Conservation (phyloP, 2,113 vertebrate species). For the Rallus limicola region DNA sequence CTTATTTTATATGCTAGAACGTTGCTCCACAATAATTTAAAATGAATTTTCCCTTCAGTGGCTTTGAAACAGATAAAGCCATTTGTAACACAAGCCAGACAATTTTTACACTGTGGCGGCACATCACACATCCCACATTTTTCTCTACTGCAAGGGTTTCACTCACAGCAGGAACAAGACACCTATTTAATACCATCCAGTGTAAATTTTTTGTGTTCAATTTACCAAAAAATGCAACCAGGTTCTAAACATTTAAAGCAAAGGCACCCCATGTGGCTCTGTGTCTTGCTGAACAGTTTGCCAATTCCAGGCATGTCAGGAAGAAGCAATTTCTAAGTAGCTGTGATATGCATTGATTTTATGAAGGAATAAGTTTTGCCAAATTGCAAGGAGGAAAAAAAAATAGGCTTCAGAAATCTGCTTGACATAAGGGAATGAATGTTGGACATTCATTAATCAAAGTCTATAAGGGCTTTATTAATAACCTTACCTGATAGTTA, state of each 20-base stretch:
- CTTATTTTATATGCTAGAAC: background rate
- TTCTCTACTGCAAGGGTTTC: conserved; percentile 15
- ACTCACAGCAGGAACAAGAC: background rate
- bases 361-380: background rate
- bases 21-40: background rate
- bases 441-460: background rate
- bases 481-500: background rate
- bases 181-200: background rate
- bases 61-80: conserved; percentile 20
- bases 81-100: conserved; percentile 22
- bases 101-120: background rate
- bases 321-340: background rate
- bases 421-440: background rate
- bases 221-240: background rate
- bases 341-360: background rate
- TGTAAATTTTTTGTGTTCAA: background rate
- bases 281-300: background rate
- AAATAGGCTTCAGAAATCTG: background rate
- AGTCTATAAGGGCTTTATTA: background rate
- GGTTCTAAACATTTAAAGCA: background rate
- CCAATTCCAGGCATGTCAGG: background rate
- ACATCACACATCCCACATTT: background rate
- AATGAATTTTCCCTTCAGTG: background rate
- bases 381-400: background rate
- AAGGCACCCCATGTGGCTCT: background rate